Conservation (phyloP, 92 coral and sea anemone species). For the Metridium senile region DNA sequence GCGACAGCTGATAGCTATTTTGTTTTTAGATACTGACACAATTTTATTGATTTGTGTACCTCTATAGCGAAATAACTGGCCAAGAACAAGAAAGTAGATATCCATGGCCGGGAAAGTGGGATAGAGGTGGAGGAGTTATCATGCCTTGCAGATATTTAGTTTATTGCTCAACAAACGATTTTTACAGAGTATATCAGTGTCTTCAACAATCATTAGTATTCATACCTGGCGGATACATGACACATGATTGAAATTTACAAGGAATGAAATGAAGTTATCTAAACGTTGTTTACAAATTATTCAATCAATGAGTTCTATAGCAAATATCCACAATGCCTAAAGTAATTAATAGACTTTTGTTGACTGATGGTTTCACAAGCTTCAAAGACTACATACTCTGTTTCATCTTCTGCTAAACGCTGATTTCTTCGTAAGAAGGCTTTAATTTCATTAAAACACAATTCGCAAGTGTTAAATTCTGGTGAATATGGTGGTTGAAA, state of each 20-base stretch:
- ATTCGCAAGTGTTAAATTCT: constrained; percentile 46
- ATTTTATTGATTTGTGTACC: too few species aligned
- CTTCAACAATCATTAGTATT: constrained; percentile 22
- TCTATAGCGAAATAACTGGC: too few species aligned
- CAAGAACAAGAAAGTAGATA: constrained; percentile 29
- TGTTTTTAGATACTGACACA: too few species aligned
- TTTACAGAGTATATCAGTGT: constrained; percentile 17
- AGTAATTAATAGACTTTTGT: constrained; percentile 22
- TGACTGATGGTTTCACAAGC: constrained; percentile 29
- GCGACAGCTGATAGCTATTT: too few species aligned
- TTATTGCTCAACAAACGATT: too few species aligned
- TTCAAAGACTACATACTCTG: constrained; percentile 36
- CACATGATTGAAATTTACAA: constrained; percentile 2
- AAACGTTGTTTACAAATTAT: neutral
- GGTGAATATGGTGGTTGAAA: constrained; percentile 62
- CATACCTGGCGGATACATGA: constrained; percentile 25
- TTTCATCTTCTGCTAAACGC: constrained; percentile 44
- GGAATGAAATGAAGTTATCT: neutral
- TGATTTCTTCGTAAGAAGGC: constrained; percentile 34
- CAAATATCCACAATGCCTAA: constrained; percentile 38
- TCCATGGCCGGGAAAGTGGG: constrained; percentile 52
- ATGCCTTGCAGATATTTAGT: constrained; percentile 47
- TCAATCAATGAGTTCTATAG: constrained; percentile 6
- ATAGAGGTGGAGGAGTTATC: constrained; percentile 43
- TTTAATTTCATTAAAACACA: constrained; percentile 49